Evolutionary conservation across 2,113 vertebrate genomes (phyloP).

Genomic region (Tetraodon nigroviridis): DNA sequence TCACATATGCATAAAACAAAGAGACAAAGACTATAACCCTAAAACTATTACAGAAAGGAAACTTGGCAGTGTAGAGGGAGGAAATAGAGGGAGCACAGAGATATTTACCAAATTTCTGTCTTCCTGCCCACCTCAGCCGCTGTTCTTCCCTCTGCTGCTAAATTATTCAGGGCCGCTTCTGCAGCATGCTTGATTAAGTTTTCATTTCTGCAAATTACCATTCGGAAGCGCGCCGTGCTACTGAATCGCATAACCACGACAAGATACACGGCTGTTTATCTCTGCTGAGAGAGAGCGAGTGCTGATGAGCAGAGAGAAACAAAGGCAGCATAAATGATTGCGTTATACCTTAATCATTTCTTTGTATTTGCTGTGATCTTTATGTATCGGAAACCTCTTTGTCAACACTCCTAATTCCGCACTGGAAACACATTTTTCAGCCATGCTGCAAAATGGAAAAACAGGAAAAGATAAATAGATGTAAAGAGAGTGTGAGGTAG

Average conservation of each 20-base stretch:
- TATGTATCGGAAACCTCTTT: constrained; percentile 56
- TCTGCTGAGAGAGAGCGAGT: constrained; percentile 59
- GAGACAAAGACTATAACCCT: neutral
- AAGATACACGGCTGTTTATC: constrained; percentile 76
- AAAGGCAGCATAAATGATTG: constrained; percentile 61
- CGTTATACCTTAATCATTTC: constrained; percentile 65
- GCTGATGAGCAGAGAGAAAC: constrained; percentile 47
- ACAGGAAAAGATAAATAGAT: constrained; percentile 30
- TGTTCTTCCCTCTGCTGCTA: constrained; percentile 58
- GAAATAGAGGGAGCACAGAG: neutral
- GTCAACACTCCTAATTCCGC: constrained; percentile 55
- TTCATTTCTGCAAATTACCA: constrained; percentile 90
- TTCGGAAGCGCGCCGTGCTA: constrained; percentile 73
- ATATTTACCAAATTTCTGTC: neutral
- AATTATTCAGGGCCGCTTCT: constrained; percentile 84
- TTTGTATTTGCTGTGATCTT: constrained; percentile 62
- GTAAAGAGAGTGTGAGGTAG: constrained; percentile 21
- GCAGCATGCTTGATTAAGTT: constrained; percentile 85
- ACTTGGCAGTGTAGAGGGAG: neutral
- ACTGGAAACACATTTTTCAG: constrained; percentile 19
- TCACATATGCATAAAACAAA: neutral
- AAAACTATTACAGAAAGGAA: neutral
- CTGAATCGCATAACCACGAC: constrained; percentile 75
- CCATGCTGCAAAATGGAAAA: neutral
- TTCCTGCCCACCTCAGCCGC: constrained; percentile 11